Evolutionary conservation across 2,797 vertebrate species (phyloP), one percentile per base, ranked within the genome.

Genomic region (Micrastur ruficollis): DNA sequence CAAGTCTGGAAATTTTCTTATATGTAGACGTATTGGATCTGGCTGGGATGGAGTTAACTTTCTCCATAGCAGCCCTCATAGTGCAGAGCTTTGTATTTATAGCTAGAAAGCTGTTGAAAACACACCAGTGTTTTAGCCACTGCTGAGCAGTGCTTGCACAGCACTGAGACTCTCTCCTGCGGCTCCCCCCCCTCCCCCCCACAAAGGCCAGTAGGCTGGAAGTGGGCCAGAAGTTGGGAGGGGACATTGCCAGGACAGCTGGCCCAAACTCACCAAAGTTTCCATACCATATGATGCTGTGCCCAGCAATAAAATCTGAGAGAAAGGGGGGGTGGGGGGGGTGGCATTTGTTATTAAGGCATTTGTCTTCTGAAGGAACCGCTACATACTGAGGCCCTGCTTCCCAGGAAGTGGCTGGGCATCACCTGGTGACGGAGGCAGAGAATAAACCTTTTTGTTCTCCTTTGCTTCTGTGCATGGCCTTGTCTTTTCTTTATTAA

Each of bases 131-230:
- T 65, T 82, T 36, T 31, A 29, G 19, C 16, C 14, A 15, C 17
- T 75, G 40, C 27, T 71, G 31, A 70, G 29, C 19, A 53, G 13
- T 0, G 0, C 40, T 73, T 1, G 22, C 46, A 40, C 8, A 55
- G 25, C 12, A 19, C 2, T 11, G 20, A 66, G 23, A 26, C 4
- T 65, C 20, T 44, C 42, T 58, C 10, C 47, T 40, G n/a, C n/a
- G n/a, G 49, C 1, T 18, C 53, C 2, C 2, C 6, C 4, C 11
- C 4, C 3, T 3, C 2, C 1, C 21, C 14, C 3, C 13, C 5
- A 6, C 11, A 16, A 72, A 82, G 26, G 4, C 15, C 36, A 59
- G 14, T 26, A 31, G 23, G 12, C 32, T 90, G 50, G 19, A 14
- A 49, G 18, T 23, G 36, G 34, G 6, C 22, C 55, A 66, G 32